These are phyloP conservation scores for Hoplias malabaricus DNA, from an alignment of 2,113 vertebrate species.

Conservation along the genomic window DNA sequence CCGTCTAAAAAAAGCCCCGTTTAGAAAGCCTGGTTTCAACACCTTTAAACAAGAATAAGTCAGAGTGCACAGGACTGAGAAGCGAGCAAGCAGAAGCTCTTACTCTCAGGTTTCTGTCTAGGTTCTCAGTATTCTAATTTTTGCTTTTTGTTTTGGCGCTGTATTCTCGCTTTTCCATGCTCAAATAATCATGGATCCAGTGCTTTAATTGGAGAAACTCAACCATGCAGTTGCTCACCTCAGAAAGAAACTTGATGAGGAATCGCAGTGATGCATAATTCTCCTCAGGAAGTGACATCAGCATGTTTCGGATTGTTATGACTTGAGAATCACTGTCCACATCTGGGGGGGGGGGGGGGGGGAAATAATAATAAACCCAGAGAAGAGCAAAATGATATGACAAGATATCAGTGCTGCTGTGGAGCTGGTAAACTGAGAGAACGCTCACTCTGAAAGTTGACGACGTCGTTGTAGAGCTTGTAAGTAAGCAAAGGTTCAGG, in stretches of 20 bases:
- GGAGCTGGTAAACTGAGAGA: not conserved
- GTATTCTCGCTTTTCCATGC: too few relatives aligned
- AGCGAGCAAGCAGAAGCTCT: too few relatives aligned
- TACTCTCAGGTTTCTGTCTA: too few relatives aligned
- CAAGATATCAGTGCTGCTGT: not conserved
- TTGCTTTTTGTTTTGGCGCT: too few relatives aligned
- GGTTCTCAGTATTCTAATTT: too few relatives aligned
- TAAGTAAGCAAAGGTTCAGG: conserved; percentile 94
- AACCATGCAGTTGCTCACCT: conserved; percentile 68
- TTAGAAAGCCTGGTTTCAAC: too few relatives aligned
- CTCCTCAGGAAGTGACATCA: conserved; percentile 86
- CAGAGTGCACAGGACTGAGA: too few relatives aligned
- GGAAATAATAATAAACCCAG: too few relatives aligned
- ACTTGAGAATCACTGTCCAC: conserved; percentile 76
- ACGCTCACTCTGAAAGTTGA: conserved; percentile 85
- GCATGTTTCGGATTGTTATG: conserved; percentile 70
- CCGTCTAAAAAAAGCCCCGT: too few relatives aligned
- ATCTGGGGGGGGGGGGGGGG: conserved; percentile 80
- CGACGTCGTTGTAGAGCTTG: conserved; percentile 88
- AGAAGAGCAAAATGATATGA: not conserved
- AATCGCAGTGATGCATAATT: conserved; percentile 84
- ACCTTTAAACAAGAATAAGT: too few relatives aligned
- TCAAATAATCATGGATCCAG: too few relatives aligned
- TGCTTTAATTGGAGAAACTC: too few relatives aligned
- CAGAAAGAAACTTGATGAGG: conserved; percentile 82